phyloP scores from a whole-genome alignment of 2,888 invertebrate genomes.

The Aethes cnicana region DNA sequence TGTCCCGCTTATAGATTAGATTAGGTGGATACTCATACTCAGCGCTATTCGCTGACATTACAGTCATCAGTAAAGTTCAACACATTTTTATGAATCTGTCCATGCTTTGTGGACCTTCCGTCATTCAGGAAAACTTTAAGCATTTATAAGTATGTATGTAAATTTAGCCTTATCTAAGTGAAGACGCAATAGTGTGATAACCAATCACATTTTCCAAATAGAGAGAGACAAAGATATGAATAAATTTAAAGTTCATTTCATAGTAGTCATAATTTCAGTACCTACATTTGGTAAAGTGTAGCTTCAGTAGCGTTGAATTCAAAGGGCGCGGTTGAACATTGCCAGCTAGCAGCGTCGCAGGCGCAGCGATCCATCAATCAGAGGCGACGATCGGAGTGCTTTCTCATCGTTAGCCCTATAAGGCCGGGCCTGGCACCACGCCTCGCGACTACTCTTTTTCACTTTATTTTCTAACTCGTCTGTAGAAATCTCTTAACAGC shows the following conservation, averaged over 20 bases:
- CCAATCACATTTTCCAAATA: constrained; percentile 13
- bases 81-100: too few species aligned
- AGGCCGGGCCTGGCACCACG: constrained; percentile 70
- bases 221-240: too few species aligned
- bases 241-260: too few species aligned
- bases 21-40: too few species aligned
- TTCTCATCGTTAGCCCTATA: constrained; percentile 82
- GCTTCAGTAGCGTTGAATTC: constrained; percentile 35
- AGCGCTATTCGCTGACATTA: constrained; percentile 56
- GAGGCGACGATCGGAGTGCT: constrained; percentile 71
- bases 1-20: constrained; percentile 66
- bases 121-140: too few species aligned
- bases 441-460: constrained; percentile 77
- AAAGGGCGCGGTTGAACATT: constrained; percentile 38
- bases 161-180: too few species aligned
- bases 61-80: too few species aligned
- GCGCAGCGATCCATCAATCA: constrained; percentile 71
- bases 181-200: background rate
- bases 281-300: too few species aligned
- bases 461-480: constrained; percentile 79
- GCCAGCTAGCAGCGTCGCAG: constrained; percentile 37
- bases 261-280: too few species aligned
- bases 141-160: too few species aligned
- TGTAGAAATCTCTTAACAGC: constrained; percentile 76
- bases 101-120: too few species aligned